Percentiles rank a stretch among this genome's conserved stretches.
Conservation (phyloP, 2,888 invertebrate genomes). For the Diogma glabrata region DNA sequence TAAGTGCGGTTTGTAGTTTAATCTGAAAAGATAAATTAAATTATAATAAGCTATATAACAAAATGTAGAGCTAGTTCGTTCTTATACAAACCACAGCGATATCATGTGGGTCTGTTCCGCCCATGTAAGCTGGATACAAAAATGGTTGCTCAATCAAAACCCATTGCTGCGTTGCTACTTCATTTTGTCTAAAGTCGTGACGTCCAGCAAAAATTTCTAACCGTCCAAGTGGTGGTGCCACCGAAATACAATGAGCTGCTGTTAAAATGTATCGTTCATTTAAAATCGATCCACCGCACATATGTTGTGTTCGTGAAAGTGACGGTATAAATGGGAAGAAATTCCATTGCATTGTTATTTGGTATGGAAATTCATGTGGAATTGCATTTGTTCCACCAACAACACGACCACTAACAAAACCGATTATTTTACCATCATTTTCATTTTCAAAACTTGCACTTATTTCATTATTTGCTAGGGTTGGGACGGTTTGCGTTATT, state of each 20-base stretch:
- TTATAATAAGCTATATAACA: neutral
- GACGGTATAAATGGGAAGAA: conserved; percentile 4
- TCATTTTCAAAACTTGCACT: too few relatives aligned
- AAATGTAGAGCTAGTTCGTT: neutral
- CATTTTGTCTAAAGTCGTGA: neutral
- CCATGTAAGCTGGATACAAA: conserved; percentile 7
- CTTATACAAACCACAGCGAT: conserved; percentile 7
- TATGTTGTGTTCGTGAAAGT: conserved; percentile 20
- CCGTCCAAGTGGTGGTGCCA: neutral
- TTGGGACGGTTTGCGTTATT: too few relatives aligned
- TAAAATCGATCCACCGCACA: conserved; percentile 27
- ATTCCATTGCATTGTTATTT: conserved; percentile 5
- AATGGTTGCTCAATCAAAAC: neutral
- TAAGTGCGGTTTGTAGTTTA: conserved; percentile 25
- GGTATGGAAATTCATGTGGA: conserved; percentile 26
- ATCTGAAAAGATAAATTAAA: conserved; percentile 23
- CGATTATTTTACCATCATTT: too few relatives aligned
- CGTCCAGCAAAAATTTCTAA: conserved; percentile 4
- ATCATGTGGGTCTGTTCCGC: conserved; percentile 9
- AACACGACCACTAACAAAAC: conserved; percentile 22
- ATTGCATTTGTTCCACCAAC: conserved; percentile 29
- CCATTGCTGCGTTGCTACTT: neutral
- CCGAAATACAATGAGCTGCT: conserved; percentile 28
- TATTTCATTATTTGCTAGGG: too few relatives aligned
- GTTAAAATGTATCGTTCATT: conserved; percentile 25